Conservation (phyloP, 1,140 invertebrate species). For the Argopecten irradians region DNA sequence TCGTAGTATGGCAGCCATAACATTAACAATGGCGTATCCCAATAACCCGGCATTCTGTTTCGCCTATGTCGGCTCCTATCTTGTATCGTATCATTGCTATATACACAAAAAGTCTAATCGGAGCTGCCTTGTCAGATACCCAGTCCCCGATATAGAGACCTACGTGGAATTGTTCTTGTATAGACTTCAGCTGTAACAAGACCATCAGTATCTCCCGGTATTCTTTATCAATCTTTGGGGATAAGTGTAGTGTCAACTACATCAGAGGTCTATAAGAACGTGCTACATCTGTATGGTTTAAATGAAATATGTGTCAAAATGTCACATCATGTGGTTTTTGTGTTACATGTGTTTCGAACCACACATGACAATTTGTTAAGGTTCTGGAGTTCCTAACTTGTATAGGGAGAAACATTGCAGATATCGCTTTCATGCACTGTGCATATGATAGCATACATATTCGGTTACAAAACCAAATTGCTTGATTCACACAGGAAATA, state of each 20-base stretch:
- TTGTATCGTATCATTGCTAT: constrained; percentile 17
- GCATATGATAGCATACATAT: background rate
- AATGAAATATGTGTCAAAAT: constrained; percentile 23
- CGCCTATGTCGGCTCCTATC: background rate
- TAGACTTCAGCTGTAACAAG: background rate
- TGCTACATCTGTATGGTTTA: constrained; percentile 21
- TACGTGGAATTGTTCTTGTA: background rate
- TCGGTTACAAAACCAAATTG: too few species aligned
- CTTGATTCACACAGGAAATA: too few species aligned
- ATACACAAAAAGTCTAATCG: background rate
- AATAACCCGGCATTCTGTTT: constrained; percentile 1
- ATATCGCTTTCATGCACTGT: background rate
- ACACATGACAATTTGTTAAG: constrained; percentile 17
- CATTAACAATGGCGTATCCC: background rate
- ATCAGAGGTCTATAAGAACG: background rate
- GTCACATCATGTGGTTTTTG: background rate
- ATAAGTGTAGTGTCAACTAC: constrained; percentile 8
- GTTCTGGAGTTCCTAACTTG: background rate
- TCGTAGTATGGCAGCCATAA: constrained; percentile 14
- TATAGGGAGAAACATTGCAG: background rate
- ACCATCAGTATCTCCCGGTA: background rate
- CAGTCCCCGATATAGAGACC: background rate
- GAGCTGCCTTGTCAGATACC: background rate
- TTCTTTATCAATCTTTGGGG: constrained; percentile 13
- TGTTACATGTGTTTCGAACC: constrained; percentile 5